Percentiles rank a stretch among this genome's conserved stretches.
Evolutionary conservation across 2,113 vertebrate genomes (phyloP).

Genomic region (Parotia lawesii): DNA sequence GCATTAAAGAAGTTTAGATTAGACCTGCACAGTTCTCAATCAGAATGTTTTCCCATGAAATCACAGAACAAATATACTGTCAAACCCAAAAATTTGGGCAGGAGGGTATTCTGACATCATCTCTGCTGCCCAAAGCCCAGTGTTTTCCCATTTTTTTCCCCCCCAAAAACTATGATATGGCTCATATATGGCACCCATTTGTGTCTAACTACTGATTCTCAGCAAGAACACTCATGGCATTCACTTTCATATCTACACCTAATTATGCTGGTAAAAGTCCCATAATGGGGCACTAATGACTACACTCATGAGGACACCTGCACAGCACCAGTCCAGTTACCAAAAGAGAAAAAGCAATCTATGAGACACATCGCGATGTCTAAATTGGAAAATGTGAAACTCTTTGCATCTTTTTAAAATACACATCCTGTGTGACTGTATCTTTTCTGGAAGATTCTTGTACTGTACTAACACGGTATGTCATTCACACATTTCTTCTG

Average conservation of each 20-base stretch:
- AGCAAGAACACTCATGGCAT: background rate
- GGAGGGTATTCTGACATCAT: background rate
- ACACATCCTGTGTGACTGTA: background rate
- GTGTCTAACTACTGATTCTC: background rate
- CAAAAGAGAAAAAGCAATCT: background rate
- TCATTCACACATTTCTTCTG: background rate
- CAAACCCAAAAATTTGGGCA: background rate
- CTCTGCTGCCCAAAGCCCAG: background rate
- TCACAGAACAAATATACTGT: background rate
- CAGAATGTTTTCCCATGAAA: background rate
- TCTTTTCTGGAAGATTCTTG: background rate
- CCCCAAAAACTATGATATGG: background rate
- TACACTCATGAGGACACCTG: background rate
- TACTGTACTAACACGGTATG: fast-evolving
- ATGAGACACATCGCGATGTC: fast-evolving
- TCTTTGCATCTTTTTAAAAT: background rate
- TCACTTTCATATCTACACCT: background rate
- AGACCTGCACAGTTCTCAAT: background rate
- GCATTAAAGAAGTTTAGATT: background rate
- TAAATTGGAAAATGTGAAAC: fast-evolving
- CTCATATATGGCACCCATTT: background rate
- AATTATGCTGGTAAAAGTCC: background rate
- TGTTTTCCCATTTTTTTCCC: fast-evolving
- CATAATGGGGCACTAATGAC: background rate
- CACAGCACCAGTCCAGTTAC: background rate